Conservation (phyloP, 2,797 vertebrate genomes). For the Gallinago nigripennis region DNA sequence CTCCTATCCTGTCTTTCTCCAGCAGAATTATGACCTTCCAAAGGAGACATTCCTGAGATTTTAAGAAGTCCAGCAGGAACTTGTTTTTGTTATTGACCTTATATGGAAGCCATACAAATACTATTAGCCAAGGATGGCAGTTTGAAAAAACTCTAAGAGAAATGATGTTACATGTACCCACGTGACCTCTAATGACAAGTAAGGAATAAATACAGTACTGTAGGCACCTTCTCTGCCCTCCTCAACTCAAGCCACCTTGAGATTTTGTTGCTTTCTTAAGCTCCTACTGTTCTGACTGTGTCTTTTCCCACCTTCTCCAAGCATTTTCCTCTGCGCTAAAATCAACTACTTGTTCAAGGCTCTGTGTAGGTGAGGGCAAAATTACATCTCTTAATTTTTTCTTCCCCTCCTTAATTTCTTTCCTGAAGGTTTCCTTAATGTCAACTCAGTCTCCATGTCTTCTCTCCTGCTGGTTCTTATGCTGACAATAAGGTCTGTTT, state of each 20-base stretch:
- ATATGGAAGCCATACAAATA: not conserved
- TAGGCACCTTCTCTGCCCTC: not conserved
- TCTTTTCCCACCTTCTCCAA: not conserved
- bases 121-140: not conserved
- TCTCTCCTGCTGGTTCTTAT: not conserved
- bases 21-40: not conserved
- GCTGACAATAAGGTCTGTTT: not conserved
- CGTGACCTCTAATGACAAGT: not conserved
- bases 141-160: not conserved
- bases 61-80: not conserved
- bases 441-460: not conserved
- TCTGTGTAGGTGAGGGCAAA: not conserved
- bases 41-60: not conserved
- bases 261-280: not conserved
- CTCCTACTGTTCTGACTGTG: not conserved
- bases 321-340: not conserved
- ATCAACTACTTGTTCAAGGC: not conserved
- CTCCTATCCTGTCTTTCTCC: not conserved
- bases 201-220: not conserved
- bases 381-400: not conserved
- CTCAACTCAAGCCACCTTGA: not conserved
- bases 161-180: not conserved
- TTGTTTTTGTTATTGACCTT: not conserved
- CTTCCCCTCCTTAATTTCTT: not conserved
- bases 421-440: not conserved